Base-by-base conservation (phyloP, 2,888 invertebrate genomes). In the Arctia plantaginis region DNA sequence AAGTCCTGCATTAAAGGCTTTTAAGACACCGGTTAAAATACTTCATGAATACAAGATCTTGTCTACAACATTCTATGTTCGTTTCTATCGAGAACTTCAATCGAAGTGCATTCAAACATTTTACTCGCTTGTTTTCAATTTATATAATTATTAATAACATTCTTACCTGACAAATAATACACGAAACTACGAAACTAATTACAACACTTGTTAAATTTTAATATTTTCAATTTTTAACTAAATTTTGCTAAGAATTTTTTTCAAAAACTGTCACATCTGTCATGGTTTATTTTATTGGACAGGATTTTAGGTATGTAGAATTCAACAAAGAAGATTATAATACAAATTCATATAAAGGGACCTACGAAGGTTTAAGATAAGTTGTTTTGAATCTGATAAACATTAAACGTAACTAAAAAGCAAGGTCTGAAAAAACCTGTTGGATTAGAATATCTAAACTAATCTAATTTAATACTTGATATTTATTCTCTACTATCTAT, bases 171-270 rank as follows among this genome's bases (percentile, higher is more conserved):
- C 35, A 66, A 55, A 55, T 64, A 51, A 39, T 18, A 55, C 35
- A 51, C 27, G 27, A 51, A 71, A 35, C 27, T 23, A n/a, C 27
- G 27, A 39, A 6, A 27, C 13, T 70, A 44, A 30, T 13, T 41
- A 39, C 39, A 59, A 23, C 66, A 66, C 72, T 66, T 72, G 59
- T 55, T 67, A 66, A 66, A 72, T 41, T 67, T 69, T 27, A 47
- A 75, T 62, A 67, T 71, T 74, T 55, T 4, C n/a, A 76, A 69
- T 64, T 66, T 67, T 47, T 72, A 10, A 30, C 74, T 18, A 80
- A 47, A 35, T 75, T 75, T 79, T 71, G 66, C 75, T 0, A 44
- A 39, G 23, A 72, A 71, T 83, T 82, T 83, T 81, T 79, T 77
- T 68, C 72, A 13, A 65, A 74, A 72, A 73, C 69, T 70, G 51